These are phyloP conservation scores for Caenorhabditis inopinata DNA, from an alignment of 1,140 invertebrate species.

Conservation along the genomic window DNA sequence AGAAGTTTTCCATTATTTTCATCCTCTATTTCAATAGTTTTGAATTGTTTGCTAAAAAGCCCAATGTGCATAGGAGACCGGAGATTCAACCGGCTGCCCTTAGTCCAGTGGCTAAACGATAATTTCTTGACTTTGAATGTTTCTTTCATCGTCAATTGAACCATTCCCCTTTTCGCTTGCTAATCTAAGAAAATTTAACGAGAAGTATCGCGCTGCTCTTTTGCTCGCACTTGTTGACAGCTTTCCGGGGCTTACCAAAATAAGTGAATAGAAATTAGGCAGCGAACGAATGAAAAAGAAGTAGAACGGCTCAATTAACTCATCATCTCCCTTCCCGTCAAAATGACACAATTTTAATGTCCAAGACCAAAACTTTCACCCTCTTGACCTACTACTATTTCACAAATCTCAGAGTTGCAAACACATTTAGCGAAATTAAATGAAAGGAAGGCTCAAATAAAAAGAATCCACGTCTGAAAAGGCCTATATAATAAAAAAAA, in stretches of 20 bases:
- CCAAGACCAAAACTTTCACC: not conserved
- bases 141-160: not conserved
- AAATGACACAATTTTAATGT: not conserved
- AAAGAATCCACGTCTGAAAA: too few relatives aligned
- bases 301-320: constrained; percentile 28
- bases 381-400: not conserved
- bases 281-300: not conserved
- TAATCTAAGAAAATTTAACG: not conserved
- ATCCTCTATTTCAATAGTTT: not conserved
- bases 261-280: not conserved
- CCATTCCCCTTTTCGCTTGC: not conserved
- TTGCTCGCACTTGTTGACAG: not conserved
- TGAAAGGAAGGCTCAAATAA: too few relatives aligned
- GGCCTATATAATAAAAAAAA: too few relatives aligned
- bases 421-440: too few relatives aligned
- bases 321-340: not conserved
- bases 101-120: not conserved
- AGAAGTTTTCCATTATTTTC: not conserved
- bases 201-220: not conserved
- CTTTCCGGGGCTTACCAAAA: not conserved
- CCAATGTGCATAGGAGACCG: not conserved
- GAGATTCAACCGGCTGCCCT: not conserved
- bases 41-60: constrained; percentile 18
- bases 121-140: not conserved
- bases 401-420: too few relatives aligned